Conservation (phyloP, 1,140 invertebrate genomes). For the Paraescarpia echinospica region DNA sequence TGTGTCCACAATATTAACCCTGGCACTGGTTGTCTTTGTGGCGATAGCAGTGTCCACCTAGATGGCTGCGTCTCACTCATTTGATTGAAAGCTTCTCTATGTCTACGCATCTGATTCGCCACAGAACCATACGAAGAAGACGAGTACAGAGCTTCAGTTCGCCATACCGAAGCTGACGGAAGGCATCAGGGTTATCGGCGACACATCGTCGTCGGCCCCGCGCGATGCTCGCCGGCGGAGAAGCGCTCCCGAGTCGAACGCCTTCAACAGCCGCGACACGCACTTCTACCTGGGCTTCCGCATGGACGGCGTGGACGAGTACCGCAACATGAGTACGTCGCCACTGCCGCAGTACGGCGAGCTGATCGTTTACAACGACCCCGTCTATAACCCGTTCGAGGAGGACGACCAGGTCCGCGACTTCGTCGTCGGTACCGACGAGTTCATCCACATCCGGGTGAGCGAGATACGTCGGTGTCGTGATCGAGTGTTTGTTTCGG, state of each 20-base stretch:
- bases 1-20: too few species aligned
- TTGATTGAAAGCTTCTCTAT: too few species aligned
- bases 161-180: background rate
- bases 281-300: background rate
- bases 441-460: background rate
- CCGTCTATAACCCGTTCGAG: background rate
- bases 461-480: background rate
- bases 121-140: background rate
- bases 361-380: background rate
- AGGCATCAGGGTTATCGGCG: background rate
- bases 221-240: background rate
- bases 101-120: background rate
- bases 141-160: background rate
- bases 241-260: background rate
- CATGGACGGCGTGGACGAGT: background rate
- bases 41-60: too few species aligned
- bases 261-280: background rate
- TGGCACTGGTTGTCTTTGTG: too few species aligned
- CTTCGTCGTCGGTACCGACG: background rate
- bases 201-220: background rate
- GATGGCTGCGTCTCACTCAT: too few species aligned
- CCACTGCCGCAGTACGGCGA: background rate
- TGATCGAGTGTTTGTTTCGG: too few species aligned
- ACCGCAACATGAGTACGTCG: conserved; percentile 10
- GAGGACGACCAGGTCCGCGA: background rate